A percentile compares a stretch with the other conserved stretches of the same genome.
phyloP scores from a whole-genome alignment of 2,113 vertebrate species.

The Peromyscus leucopus region DNA sequence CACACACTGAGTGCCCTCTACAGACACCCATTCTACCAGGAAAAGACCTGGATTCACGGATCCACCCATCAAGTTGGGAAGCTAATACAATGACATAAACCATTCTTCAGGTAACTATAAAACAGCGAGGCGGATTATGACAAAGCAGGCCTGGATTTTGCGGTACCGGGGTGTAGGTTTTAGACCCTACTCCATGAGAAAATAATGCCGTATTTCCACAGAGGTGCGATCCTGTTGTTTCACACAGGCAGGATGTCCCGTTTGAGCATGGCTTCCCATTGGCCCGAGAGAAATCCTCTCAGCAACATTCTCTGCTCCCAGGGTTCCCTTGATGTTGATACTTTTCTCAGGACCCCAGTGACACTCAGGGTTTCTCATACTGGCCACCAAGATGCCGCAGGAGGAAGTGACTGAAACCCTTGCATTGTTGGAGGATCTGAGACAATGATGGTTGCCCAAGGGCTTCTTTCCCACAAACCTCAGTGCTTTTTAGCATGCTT shows the following conservation, averaged over 20 bases:
- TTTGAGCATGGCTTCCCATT: background rate
- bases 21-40: background rate
- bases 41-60: background rate
- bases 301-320: background rate
- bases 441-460: background rate
- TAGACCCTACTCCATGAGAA: background rate
- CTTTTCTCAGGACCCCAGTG: background rate
- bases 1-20: background rate
- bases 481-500: too few species aligned
- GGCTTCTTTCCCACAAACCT: background rate
- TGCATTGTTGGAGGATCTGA: too few species aligned
- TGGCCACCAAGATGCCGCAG: background rate
- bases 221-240: background rate
- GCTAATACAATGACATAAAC: background rate
- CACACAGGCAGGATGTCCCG: background rate
- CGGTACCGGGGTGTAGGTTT: background rate
- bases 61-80: background rate
- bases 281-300: background rate
- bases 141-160: background rate
- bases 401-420: background rate
- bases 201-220: background rate
- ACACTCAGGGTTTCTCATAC: background rate
- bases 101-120: background rate
- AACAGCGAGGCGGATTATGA: background rate
- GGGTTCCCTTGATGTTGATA: too few species aligned